Evolutionary conservation across 2,113 vertebrate genomes (phyloP).

Genomic region (Bos javanicus): DNA sequence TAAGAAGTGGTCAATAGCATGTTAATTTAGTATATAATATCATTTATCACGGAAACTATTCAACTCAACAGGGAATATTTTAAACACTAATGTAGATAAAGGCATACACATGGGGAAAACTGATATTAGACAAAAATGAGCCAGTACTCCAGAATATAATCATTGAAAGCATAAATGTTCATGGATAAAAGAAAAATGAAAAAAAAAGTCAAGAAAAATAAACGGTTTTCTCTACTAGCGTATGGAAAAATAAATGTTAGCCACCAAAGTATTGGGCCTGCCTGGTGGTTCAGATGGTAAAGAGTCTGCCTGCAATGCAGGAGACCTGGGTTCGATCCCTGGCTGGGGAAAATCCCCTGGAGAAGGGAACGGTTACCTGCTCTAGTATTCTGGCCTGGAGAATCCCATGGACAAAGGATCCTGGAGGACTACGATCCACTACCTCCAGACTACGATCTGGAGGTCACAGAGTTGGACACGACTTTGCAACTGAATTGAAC

Average conservation of each 20-base stretch:
- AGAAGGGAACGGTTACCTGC: neutral
- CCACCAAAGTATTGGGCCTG: neutral
- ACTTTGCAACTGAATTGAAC: neutral
- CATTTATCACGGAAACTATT: neutral
- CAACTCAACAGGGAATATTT: neutral
- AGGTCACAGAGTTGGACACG: fast-evolving
- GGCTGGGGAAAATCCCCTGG: neutral
- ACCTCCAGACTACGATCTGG: too few relatives aligned
- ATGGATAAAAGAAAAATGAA: neutral
- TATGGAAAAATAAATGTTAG: neutral
- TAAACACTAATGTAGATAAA: neutral
- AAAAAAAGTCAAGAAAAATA: slow-evolving; percentile 21
- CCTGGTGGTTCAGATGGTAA: neutral
- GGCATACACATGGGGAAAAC: neutral
- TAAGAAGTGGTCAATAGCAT: neutral
- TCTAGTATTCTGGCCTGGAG: neutral
- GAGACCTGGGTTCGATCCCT: neutral
- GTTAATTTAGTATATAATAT: neutral
- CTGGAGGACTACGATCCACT: neutral
- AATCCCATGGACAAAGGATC: neutral
- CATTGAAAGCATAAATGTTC: neutral
- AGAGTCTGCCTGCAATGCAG: neutral
- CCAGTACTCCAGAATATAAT: neutral
- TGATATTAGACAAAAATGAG: neutral
- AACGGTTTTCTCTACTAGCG: neutral